A percentile compares a stretch with the other conserved stretches of the same genome.
These are phyloP conservation scores for Hesperia comma DNA, from an alignment of 2,888 invertebrate species.

Conservation along the genomic window DNA sequence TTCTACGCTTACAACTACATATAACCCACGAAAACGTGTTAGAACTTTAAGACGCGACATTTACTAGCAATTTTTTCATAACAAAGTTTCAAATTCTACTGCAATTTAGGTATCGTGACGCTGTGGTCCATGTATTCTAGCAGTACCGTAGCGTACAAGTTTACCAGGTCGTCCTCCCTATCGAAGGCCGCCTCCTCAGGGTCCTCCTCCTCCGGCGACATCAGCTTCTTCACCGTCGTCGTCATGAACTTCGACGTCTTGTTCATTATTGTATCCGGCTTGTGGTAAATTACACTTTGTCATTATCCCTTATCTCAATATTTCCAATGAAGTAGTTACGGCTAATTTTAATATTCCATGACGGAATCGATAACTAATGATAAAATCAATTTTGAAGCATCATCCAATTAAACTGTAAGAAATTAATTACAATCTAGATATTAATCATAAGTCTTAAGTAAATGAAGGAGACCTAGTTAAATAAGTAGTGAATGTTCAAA, in stretches of 20 bases:
- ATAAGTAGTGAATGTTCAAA: background rate
- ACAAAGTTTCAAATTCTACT: too few species aligned
- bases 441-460: background rate
- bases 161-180: conserved; percentile 90
- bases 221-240: conserved; percentile 81
- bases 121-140: background rate
- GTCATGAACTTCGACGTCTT: conserved; percentile 81
- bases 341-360: background rate
- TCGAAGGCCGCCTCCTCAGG: conserved; percentile 85
- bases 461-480: too few species aligned
- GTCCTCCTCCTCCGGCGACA: conserved; percentile 72
- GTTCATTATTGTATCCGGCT: conserved; percentile 86
- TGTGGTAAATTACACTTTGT: conserved; percentile 17
- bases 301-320: background rate
- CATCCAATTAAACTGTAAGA: background rate
- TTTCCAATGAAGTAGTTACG: background rate
- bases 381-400: background rate
- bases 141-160: conserved; percentile 33
- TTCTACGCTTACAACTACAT: too few species aligned
- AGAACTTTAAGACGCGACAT: too few species aligned
- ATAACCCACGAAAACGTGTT: too few species aligned
- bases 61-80: too few species aligned
- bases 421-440: background rate
- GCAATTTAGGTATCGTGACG: too few species aligned
- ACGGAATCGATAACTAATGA: background rate